Base-by-base conservation (phyloP, 2,888 invertebrate genomes). In the Serripes groenlandicus region DNA sequence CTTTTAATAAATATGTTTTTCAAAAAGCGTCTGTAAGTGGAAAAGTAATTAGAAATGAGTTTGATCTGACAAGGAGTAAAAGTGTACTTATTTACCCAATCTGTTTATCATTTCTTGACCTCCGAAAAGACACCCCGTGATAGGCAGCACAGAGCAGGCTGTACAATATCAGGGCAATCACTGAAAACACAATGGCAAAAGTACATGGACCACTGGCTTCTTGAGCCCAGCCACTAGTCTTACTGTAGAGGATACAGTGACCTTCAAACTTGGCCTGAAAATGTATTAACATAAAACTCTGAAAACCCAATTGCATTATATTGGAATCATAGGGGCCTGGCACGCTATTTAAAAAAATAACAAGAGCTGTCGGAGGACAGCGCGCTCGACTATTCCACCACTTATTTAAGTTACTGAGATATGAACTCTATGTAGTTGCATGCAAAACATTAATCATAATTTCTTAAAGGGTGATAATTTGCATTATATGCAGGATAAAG, bases 221-320 rank as follows among this genome's bases (percentile, higher is more conserved):
- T 1, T 23, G 3, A 9, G 26, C 23, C 66, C 9, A 42, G 42
- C 42, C 42, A 11, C 3, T 3, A 42, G 66, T 37, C 15, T 66
- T 42, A 2, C 42, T n/a, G 66, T 42, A 66, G 21, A 66, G 28
- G 4, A 66, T 42, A 23, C 66, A 66, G 42, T 26, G 9, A 23
- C 66, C 66, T 42, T 42, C 66, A 66, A 66, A 66, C 49, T 66
- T 66, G 1, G 37, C 42, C 66, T 66, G 42, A 4, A 42, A 42
- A 66, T n/a, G 42, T 37, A 42, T 21, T n/a, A n/a, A n/a, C n/a
- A n/a, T n/a, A n/a, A n/a, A n/a, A n/a, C n/a, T n/a, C n/a, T n/a
- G n/a, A n/a, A n/a, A n/a, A n/a, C n/a, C n/a, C n/a, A n/a, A n/a
- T n/a, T n/a, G n/a, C n/a, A n/a, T n/a, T n/a, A n/a, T n/a, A n/a